Evolutionary conservation across 2,888 invertebrate genomes (phyloP).

Genomic region (Spicauda simplicius): DNA sequence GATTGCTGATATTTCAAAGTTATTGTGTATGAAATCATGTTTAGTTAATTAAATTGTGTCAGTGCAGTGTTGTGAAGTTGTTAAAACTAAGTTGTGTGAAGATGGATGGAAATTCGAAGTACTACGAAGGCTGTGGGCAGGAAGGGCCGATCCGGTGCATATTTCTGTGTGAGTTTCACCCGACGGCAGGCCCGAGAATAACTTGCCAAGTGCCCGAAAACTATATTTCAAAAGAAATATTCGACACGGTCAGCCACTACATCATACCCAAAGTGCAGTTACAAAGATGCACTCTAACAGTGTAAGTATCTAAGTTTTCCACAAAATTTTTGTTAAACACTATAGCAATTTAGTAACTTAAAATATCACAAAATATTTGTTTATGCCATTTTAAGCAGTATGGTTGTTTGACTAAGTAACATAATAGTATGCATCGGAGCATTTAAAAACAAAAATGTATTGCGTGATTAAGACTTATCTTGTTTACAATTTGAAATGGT

Average conservation of each 20-base stretch:
- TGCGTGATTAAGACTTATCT: neutral
- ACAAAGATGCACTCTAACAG: conserved; percentile 90
- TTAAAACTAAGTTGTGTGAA: conserved; percentile 48
- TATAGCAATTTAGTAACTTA: conserved; percentile 22
- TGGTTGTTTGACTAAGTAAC: conserved; percentile 3
- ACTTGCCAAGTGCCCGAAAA: conserved; percentile 92
- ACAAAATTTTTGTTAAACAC: neutral
- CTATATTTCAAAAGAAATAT: conserved; percentile 91
- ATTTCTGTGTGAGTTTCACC: conserved; percentile 91
- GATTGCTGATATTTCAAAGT: neutral
- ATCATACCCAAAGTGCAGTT: conserved; percentile 93
- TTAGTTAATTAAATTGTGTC: conserved; percentile 41
- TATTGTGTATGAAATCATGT: conserved; percentile 38
- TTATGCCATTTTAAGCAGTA: conserved; percentile 7
- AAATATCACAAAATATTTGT: conserved; percentile 11
- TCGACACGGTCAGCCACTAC: conserved; percentile 92
- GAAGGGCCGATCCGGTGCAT: conserved; percentile 91
- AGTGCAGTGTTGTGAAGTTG: conserved; percentile 40
- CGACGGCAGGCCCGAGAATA: conserved; percentile 91
- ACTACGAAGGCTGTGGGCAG: conserved; percentile 85
- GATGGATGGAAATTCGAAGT: conserved; percentile 78
- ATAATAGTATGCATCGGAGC: neutral
- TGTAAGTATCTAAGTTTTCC: conserved; percentile 83
- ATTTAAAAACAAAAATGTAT: neutral
- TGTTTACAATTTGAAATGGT: neutral